phyloP scores from a whole-genome alignment of 2,888 invertebrate species.

The Patella ulyssiponensis region DNA sequence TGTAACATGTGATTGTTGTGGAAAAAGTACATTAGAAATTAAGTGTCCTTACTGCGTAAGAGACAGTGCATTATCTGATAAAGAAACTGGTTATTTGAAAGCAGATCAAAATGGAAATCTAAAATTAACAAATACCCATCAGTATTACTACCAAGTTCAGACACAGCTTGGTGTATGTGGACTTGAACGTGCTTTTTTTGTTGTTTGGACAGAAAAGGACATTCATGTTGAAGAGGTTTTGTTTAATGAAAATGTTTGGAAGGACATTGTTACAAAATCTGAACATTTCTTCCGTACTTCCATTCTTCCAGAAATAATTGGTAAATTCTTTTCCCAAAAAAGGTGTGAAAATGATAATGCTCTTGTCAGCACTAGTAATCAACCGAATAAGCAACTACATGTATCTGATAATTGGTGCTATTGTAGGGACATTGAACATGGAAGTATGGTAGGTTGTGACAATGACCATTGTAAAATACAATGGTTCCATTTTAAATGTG shows the following conservation, averaged over 20 bases:
- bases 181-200: slow-evolving; percentile 1
- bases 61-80: background rate
- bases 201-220: slow-evolving; percentile 14
- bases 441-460: slow-evolving; percentile 42
- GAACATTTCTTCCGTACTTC: slow-evolving; percentile 17
- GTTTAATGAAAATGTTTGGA: slow-evolving; percentile 9
- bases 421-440: slow-evolving; percentile 32
- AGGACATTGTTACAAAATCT: slow-evolving; percentile 15
- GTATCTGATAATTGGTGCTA: slow-evolving; percentile 23
- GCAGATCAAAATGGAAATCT: background rate
- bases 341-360: background rate
- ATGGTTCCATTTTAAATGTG: slow-evolving; percentile 44
- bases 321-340: slow-evolving; percentile 27
- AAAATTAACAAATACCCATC: background rate
- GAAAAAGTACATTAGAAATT: slow-evolving; percentile 18
- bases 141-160: slow-evolving; percentile 14
- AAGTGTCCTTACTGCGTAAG: slow-evolving; percentile 27
- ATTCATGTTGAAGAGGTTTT: background rate
- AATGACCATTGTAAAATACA: slow-evolving; percentile 42
- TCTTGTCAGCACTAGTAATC: too few relatives aligned
- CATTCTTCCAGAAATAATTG: slow-evolving; percentile 34
- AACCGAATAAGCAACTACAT: too few relatives aligned
- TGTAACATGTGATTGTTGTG: slow-evolving; percentile 29
- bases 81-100: background rate
- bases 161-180: slow-evolving; percentile 1